Base-by-base conservation (phyloP, 2,113 vertebrate genomes). In the Crotalus helleri region DNA sequence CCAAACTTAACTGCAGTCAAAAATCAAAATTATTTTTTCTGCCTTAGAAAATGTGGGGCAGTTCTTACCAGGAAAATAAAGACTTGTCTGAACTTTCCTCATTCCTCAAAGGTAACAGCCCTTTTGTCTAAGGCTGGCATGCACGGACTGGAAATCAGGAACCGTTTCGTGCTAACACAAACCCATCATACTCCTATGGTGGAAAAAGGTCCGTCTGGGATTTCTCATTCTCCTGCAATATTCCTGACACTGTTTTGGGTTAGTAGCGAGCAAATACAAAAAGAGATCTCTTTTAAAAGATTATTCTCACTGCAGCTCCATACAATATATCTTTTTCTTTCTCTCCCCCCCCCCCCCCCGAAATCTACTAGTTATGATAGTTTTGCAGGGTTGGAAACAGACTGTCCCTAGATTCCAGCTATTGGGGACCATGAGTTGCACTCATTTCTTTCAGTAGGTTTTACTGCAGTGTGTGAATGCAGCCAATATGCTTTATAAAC, bases 61-160 rank as follows among this genome's bases (percentile, higher is more conserved):
- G 89, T 0, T 0, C 53, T 81, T 81, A 39, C 8, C 33, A 21
- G 21, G 33, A 44, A 44, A 55, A 74, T 17, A 53, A 8, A 54
- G 24, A 33, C 17, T 1, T 51, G 33, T 19, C 57, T 57, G 51
- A 49, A 19, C 90, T 85, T 93, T 94, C 58, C 23, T 49, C 91
- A 85, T 93, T 94, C 51, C 23, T 51, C 1, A 19, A 64, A 26
- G 0, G 0, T 91, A 86, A 39, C 74, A 69, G 89, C 3, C 85
- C 4, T 91, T n/a, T 19, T 94, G 29, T 64, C 29, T 51, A 15
- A 8, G 64, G 57, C 85, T 89, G 54, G 7, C 87, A 89, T 54
- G 19, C 7, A 86, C 24, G 57, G 46, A 61, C 15, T 57, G 29
- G 17, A 26, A 10, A 0, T 10, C 21, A 74, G 90, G 11, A 26